A percentile compares a stretch with the other conserved stretches of the same genome.
These are phyloP conservation scores for Morus bassanus DNA, from an alignment of 2,797 vertebrate genomes.

Conservation along the genomic window DNA sequence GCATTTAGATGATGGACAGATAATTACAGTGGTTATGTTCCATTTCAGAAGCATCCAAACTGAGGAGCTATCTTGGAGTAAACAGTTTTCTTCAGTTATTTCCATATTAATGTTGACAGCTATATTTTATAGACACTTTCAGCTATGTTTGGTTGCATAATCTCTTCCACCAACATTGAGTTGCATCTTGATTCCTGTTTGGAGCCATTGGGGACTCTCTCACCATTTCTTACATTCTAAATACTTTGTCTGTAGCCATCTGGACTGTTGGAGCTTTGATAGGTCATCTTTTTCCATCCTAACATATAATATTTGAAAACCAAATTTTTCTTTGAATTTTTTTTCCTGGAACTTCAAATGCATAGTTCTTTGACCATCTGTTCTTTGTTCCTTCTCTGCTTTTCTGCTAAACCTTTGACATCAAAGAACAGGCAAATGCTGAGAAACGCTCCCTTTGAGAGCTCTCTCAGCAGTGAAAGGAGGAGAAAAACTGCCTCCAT, in stretches of 20 bases:
- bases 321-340: slow-evolving; percentile 9
- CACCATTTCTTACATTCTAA: neutral
- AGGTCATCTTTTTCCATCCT: neutral
- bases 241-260: neutral
- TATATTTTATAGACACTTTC: neutral
- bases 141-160: neutral
- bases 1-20: neutral
- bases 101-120: neutral
- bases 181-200: neutral
- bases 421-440: slow-evolving; percentile 35
- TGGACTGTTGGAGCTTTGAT: neutral
- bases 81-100: neutral
- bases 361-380: slow-evolving; percentile 23
- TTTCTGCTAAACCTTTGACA: slow-evolving; percentile 60
- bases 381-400: slow-evolving; percentile 67
- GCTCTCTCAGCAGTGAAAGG: neutral
- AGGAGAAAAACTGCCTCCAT: neutral
- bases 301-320: neutral
- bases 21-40: neutral
- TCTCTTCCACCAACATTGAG: neutral
- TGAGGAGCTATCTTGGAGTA: neutral
- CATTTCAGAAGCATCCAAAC: neutral
- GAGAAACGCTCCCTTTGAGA: slow-evolving; percentile 32
- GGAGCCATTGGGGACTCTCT: neutral
- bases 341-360: neutral